phyloP scores from a whole-genome alignment of 2,888 invertebrate species.

The Erynnis tages region DNA sequence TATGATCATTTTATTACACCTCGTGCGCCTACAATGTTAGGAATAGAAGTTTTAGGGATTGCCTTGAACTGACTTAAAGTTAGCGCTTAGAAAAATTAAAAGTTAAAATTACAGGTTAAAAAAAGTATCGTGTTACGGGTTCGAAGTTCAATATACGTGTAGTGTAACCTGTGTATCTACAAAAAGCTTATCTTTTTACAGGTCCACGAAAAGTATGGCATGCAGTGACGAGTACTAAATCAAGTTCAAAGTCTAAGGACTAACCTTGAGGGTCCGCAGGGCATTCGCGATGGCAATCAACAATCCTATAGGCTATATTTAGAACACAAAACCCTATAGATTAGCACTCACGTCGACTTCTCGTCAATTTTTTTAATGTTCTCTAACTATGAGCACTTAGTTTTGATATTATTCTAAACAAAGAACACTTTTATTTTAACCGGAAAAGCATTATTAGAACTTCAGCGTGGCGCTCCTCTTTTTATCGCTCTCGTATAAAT shows the following conservation, averaged over 20 bases:
- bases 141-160: not conserved
- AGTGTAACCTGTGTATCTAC: not conserved
- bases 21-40: too few species aligned
- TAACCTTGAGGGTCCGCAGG: constrained; percentile 38
- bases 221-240: not conserved
- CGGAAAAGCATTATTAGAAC: not conserved
- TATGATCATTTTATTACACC: too few species aligned
- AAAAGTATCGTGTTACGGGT: not conserved
- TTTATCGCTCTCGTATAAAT: constrained; percentile 8
- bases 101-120: not conserved
- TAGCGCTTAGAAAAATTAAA: not conserved
- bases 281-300: not conserved
- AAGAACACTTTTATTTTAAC: not conserved
- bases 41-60: too few species aligned
- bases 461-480: not conserved
- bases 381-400: not conserved
- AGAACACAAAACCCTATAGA: constrained; percentile 19
- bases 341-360: constrained; percentile 7
- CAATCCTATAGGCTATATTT: constrained; percentile 27
- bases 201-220: not conserved
- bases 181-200: not conserved
- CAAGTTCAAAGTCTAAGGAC: constrained; percentile 40
- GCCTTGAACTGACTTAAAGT: too few species aligned
- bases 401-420: not conserved
- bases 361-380: not conserved